Percentiles rank a stretch among this genome's conserved stretches.
Conservation (phyloP, 35 echinoderm and acorn worm genomes). For the Lytechinus pictus region DNA sequence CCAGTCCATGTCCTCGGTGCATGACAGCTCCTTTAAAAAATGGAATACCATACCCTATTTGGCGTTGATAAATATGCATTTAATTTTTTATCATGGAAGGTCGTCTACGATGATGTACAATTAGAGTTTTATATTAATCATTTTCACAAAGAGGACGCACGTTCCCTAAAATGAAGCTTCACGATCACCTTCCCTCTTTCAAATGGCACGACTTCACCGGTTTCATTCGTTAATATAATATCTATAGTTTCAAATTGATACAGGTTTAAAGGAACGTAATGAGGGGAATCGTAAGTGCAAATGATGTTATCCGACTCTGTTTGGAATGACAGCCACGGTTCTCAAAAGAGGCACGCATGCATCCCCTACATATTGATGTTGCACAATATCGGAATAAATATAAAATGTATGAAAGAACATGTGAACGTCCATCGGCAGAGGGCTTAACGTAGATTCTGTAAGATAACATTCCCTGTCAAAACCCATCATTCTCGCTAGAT, state of each 20-base stretch:
- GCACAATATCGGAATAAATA: background rate
- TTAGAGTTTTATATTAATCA: too few species aligned
- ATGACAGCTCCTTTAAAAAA: too few species aligned
- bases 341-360: background rate
- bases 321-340: background rate
- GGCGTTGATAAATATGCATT: too few species aligned
- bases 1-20: too few species aligned
- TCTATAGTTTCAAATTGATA: too few species aligned
- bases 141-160: too few species aligned
- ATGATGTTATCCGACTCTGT: background rate
- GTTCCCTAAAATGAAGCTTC: background rate
- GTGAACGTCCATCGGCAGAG: background rate
- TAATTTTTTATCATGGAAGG: too few species aligned
- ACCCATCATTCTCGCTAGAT: background rate
- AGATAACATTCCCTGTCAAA: background rate
- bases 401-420: constrained; percentile 7
- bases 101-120: too few species aligned
- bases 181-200: background rate
- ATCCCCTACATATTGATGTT: background rate
- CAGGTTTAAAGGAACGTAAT: too few species aligned
- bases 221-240: too few species aligned
- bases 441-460: background rate
- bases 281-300: background rate
- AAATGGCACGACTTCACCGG: too few species aligned
- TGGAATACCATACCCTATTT: background rate